Evolutionary conservation across 2,888 invertebrate species (phyloP).

Genomic region (Argynnis bischoffii): DNA sequence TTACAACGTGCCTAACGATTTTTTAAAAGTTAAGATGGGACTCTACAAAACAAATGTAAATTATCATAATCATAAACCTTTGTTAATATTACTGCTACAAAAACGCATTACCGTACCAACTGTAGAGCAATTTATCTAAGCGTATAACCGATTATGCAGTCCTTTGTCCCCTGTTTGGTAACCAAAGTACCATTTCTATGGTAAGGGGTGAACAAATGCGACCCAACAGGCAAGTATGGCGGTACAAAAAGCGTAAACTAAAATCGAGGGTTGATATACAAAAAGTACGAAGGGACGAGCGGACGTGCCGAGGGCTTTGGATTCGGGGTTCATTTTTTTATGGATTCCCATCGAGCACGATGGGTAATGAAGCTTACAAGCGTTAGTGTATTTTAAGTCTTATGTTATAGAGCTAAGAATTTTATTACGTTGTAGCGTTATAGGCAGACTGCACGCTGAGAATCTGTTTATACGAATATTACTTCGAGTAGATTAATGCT

Average conservation of each 20-base stretch:
- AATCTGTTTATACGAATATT: constrained; percentile 27
- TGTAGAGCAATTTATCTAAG: constrained; percentile 2
- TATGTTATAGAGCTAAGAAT: not conserved
- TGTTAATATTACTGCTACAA: constrained; percentile 1
- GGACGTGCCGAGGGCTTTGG: constrained; percentile 53
- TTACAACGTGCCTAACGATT: too few species aligned
- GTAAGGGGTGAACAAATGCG: constrained; percentile 35
- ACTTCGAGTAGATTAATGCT: constrained; percentile 24
- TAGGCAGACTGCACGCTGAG: constrained; percentile 36
- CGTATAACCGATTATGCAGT: constrained; percentile 14
- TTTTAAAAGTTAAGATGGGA: too few species aligned
- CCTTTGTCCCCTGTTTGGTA: constrained; percentile 28
- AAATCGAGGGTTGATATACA: constrained; percentile 49
- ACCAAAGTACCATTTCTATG: constrained; percentile 28
- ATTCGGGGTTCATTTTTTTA: constrained; percentile 65
- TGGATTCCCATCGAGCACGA: constrained; percentile 47
- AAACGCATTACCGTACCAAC: not conserved
- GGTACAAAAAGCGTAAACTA: constrained; percentile 46
- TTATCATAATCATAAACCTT: not conserved
- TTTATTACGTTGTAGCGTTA: not conserved
- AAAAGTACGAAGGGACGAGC: constrained; percentile 65
- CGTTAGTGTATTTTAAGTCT: not conserved
- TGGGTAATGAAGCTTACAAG: not conserved
- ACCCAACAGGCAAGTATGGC: constrained; percentile 28
- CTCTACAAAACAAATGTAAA: too few species aligned